These are phyloP conservation scores for Hepsetus odoe DNA, from an alignment of 2,113 vertebrate genomes.

Conservation along the genomic window DNA sequence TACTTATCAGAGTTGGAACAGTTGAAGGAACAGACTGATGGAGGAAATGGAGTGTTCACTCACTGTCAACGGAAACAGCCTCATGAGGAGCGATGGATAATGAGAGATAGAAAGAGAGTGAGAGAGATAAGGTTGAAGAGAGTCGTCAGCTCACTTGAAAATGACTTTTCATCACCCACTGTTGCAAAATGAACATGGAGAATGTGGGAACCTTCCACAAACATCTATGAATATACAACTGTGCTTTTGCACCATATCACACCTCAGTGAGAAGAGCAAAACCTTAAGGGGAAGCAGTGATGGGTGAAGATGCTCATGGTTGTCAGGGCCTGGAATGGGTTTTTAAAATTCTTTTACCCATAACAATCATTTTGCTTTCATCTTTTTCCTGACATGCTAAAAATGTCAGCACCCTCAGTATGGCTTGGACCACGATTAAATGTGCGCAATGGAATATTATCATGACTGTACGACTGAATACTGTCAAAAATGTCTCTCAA, in stretches of 20 bases:
- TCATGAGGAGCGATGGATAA: background rate
- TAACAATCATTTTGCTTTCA: background rate
- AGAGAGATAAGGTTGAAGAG: constrained; percentile 19
- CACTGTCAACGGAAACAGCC: constrained; percentile 57
- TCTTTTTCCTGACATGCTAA: background rate
- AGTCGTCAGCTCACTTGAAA: constrained; percentile 29
- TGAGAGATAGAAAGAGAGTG: constrained; percentile 12
- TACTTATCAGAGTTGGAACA: constrained; percentile 27
- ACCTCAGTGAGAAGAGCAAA: background rate
- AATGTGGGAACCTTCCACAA: constrained; percentile 18
- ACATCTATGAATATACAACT: constrained; percentile 6
- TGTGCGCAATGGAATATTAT: background rate
- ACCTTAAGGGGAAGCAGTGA: constrained; percentile 25
- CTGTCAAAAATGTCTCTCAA: too few relatives aligned
- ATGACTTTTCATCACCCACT: constrained; percentile 32
- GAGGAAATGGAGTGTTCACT: constrained; percentile 41
- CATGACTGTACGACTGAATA: too few relatives aligned
- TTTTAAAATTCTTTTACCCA: background rate
- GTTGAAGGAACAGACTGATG: constrained; percentile 18
- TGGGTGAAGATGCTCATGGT: background rate
- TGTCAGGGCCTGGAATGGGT: constrained; percentile 42
- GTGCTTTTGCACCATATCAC: constrained; percentile 2
- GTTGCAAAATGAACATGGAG: constrained; percentile 13
- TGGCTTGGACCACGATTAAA: background rate
- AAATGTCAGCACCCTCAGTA: background rate